Evolutionary conservation across 2,888 invertebrate genomes (phyloP).

Genomic region (Cephus sareptanus): DNA sequence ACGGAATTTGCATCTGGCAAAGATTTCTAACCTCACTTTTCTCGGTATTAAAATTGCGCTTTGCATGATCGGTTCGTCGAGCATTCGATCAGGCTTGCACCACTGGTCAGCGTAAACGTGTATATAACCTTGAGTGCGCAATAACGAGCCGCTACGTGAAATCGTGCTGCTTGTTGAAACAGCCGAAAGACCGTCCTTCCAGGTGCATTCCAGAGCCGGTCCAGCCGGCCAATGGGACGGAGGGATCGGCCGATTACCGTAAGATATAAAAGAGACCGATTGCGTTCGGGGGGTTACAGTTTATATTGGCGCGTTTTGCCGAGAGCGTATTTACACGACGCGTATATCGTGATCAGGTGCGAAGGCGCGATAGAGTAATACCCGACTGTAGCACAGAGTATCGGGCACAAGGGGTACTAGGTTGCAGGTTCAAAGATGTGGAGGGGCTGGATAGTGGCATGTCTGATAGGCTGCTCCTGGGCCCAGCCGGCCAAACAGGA

Average conservation of each 20-base stretch:
- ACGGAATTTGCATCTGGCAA: background rate
- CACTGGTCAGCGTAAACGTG: constrained; percentile 4
- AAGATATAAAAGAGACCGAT: constrained; percentile 54
- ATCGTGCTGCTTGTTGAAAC: constrained; percentile 38
- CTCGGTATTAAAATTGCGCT: background rate
- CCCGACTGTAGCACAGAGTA: background rate
- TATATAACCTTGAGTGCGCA: constrained; percentile 30
- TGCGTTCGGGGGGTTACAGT: constrained; percentile 44
- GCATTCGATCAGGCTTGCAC: constrained; percentile 14
- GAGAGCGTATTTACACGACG: constrained; percentile 1
- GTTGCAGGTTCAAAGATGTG: background rate
- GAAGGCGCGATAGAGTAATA: background rate
- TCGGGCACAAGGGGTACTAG: background rate
- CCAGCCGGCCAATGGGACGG: constrained; percentile 33
- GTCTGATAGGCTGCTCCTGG: constrained; percentile 24
- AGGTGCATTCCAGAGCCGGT: constrained; percentile 33
- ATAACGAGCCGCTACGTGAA: constrained; percentile 35
- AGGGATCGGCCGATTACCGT: constrained; percentile 27
- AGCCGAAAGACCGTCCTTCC: constrained; percentile 31
- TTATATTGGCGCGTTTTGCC: constrained; percentile 35
- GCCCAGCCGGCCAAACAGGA: constrained; percentile 21
- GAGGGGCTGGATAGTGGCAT: constrained; percentile 19
- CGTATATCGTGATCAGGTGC: background rate
- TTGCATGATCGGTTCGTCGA: constrained; percentile 14
- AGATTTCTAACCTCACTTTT: background rate